Base-by-base conservation (phyloP, 2,797 vertebrate genomes). In the Sebastes iracundus region DNA sequence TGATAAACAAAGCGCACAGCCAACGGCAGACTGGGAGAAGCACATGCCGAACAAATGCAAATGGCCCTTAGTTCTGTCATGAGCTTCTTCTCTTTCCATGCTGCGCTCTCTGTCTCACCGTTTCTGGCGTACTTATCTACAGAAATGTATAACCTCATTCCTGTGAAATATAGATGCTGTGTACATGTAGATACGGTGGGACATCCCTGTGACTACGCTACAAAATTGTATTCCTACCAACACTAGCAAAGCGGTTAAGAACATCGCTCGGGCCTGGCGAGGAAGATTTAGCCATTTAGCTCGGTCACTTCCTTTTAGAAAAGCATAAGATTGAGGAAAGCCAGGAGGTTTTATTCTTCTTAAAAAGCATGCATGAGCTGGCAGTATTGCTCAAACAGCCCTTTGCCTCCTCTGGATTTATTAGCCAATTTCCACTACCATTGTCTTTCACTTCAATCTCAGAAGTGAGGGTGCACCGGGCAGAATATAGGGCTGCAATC, bases 401-500 rank as follows among this genome's bases (percentile, higher is more conserved):
- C 96, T 96, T 96, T 96, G 94, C 96, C 97, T 96, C 94, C 96
- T 95, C 96, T 95, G 97, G 97, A 99, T 99, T 99, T 98, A 99
- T 99, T 97, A 98, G 97, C 96, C 98, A 99, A 99, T 99, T 98
- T 98, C 97, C 97, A 97, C 97, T 96, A 97, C 96, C 97, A 99
- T 98, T 98, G 98, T 99, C 97, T 99, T 97, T 97, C 96, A 97
- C 97, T 98, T 97, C 97, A 96, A 97, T 97, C 97, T 96, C 94
- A 96, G 97, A 93, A 94, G 94, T 96, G 97, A 97, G 96, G 96
- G 95, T 96, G 97, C 96, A 96, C 91, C 95, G 93, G 96, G 94
- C 96, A 96, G 96, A 96, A 97, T 97, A 97, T 97, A 97, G 97
- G 97, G 96, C 96, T 93, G 94, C 97, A 97, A 97, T 96, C 96